Conservation (phyloP, 2,113 vertebrate species). For the Pterocles gutturalis region DNA sequence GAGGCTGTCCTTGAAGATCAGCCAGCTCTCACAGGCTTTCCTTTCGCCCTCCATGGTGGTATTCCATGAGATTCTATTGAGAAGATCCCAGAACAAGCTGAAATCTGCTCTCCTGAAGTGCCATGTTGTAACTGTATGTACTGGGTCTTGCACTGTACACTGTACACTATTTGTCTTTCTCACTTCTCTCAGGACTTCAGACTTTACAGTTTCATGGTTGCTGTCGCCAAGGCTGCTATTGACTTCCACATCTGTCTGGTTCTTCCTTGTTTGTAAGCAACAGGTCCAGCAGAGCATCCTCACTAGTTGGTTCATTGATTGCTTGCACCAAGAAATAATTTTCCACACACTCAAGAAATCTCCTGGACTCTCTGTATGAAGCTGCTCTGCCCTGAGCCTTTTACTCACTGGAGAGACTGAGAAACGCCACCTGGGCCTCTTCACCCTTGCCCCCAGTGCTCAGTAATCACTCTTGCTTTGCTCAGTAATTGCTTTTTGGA, state of each 20-base stretch:
- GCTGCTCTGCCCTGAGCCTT: not conserved
- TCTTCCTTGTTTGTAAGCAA: not conserved
- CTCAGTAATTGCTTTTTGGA: not conserved
- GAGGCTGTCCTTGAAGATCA: not conserved
- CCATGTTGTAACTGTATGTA: not conserved
- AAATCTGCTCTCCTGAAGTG: not conserved
- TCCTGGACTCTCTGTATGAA: not conserved
- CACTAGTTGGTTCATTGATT: not conserved
- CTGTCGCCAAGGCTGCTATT: not conserved
- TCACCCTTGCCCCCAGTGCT: not conserved
- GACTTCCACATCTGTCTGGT: not conserved
- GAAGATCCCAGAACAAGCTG: not conserved
- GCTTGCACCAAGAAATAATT: not conserved
- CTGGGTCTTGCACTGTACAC: not conserved
- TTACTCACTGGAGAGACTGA: not conserved
- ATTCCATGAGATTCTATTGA: not conserved
- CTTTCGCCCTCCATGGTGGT: accelerated
- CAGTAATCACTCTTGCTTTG: not conserved
- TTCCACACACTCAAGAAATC: not conserved
- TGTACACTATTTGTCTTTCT: not conserved
- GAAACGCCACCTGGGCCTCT: not conserved
- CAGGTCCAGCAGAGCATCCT: not conserved
- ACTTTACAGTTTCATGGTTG: not conserved
- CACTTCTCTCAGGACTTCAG: not conserved
- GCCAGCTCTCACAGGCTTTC: not conserved